Evolutionary conservation across 2,113 vertebrate genomes (phyloP).

Genomic region (Nicator chloris): DNA sequence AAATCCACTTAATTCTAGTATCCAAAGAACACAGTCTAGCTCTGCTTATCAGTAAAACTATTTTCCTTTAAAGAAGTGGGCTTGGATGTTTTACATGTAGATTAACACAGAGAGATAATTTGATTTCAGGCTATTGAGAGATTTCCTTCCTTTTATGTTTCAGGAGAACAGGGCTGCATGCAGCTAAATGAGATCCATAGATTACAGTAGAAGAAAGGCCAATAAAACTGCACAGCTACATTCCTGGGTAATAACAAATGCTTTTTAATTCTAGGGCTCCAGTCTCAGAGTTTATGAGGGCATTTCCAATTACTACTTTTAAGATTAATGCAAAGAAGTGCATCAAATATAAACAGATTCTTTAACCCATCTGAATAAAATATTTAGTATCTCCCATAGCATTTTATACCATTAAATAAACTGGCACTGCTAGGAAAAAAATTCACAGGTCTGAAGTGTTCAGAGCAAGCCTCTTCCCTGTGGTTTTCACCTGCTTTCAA

Average conservation of each 20-base stretch:
- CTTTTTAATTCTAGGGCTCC: conserved; percentile 1
- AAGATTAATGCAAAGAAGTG: background rate
- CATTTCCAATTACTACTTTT: background rate
- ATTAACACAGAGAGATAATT: conserved; percentile 59
- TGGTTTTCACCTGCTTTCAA: background rate
- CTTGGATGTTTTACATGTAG: conserved; percentile 39
- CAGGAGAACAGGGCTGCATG: conserved; percentile 9
- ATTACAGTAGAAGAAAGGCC: conserved; percentile 46
- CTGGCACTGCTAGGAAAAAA: background rate
- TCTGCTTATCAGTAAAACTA: conserved; percentile 22
- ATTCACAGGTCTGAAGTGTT: background rate
- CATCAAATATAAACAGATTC: background rate
- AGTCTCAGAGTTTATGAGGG: background rate
- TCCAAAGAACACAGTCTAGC: background rate
- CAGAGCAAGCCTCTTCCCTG: background rate
- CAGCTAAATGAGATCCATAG: conserved; percentile 55
- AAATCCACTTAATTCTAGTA: background rate
- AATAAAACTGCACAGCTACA: conserved; percentile 31
- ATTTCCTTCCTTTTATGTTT: conserved; percentile 22
- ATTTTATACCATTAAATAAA: background rate
- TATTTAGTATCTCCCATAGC: background rate
- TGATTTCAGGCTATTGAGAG: conserved; percentile 46
- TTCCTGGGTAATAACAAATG: background rate
- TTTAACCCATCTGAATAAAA: background rate
- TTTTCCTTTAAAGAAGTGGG: conserved; percentile 8